Evolutionary conservation across 30 jellyfish, hydroid and myxozoan species (phyloP), one percentile per base, ranked within the genome.

Genomic region (Hydra vulgaris): DNA sequence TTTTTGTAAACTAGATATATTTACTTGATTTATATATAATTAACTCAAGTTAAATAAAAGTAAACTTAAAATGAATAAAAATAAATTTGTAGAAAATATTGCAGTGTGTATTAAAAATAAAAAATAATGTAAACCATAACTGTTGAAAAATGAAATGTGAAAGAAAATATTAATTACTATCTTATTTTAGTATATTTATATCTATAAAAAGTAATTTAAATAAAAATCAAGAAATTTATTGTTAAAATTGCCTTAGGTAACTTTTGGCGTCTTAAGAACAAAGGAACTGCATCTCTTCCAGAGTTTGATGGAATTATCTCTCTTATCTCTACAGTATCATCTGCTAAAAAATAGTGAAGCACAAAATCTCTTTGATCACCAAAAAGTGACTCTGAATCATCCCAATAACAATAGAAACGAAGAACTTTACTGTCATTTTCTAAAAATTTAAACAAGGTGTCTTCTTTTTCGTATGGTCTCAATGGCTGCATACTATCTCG

Each of bases 161-260:
- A n/a, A n/a, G n/a, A n/a, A n/a, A n/a, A n/a, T n/a, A n/a, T n/a
- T n/a, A n/a, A n/a, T n/a, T n/a, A n/a, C n/a, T n/a, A n/a, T n/a
- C n/a, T n/a, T n/a, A n/a, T n/a, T n/a, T n/a, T n/a, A n/a, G n/a
- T n/a, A n/a, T n/a, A n/a, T n/a, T n/a, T n/a, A n/a, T n/a, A n/a
- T n/a, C n/a, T n/a, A n/a, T n/a, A n/a, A 17, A 71, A 71, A 18
- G 21, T 79, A 52, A n/a, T 1, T 18, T 3, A 79, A 66, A 79
- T 19, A n/a, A 54, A 0, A 56, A 21, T 15, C 71, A 56, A 56
- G n/a, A 56, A 56, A 56, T 15, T n/a, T n/a, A n/a, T n/a, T n/a
- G n/a, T n/a, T n/a, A n/a, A n/a, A n/a, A n/a, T n/a, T n/a, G 86
- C 98, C 98, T 91, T 91, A 8, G 98, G 98, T 23, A 91, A 87